Percentiles rank a stretch among this genome's conserved stretches.
Evolutionary conservation across 2,797 vertebrate species (phyloP).

Genomic region (Dendrocincla tyrannina): DNA sequence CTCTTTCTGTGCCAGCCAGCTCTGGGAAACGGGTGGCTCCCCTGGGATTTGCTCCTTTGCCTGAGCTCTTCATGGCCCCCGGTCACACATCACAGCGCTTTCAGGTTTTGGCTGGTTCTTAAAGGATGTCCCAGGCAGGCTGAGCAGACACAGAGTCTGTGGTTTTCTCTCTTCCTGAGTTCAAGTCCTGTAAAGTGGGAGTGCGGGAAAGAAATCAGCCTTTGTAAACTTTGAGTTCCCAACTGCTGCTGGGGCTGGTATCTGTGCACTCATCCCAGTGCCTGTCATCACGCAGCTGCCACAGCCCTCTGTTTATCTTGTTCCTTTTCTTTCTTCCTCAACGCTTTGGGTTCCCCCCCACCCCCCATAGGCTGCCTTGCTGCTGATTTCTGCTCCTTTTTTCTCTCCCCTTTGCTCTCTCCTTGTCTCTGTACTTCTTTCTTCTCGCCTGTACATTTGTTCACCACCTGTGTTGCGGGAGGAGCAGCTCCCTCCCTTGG

Average conservation of each 20-base stretch:
- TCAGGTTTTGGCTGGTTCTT: conserved; percentile 11
- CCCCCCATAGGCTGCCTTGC: neutral
- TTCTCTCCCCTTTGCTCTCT: neutral
- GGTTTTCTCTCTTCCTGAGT: conserved; percentile 58
- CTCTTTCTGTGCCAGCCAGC: neutral
- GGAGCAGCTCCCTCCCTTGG: neutral
- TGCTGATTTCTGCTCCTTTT: neutral
- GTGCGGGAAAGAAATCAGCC: conserved; percentile 9
- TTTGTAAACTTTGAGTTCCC: conserved; percentile 42
- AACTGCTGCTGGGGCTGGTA: conserved; percentile 24
- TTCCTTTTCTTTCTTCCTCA: neutral
- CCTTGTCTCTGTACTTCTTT: neutral
- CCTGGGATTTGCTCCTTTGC: neutral
- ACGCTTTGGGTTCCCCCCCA: fast-evolving
- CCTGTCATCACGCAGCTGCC: conserved; percentile 22
- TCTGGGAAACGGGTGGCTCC: neutral
- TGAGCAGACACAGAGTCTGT: conserved; percentile 65
- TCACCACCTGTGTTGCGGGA: neutral
- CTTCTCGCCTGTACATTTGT: neutral
- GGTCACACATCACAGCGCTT: neutral
- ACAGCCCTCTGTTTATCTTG: neutral
- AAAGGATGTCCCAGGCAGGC: conserved; percentile 7
- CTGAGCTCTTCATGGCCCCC: neutral
- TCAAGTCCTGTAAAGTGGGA: conserved; percentile 49
- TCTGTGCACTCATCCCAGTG: neutral